phyloP scores from a whole-genome alignment of 2,113 vertebrate species.

The Gracilinanus agilis region DNA sequence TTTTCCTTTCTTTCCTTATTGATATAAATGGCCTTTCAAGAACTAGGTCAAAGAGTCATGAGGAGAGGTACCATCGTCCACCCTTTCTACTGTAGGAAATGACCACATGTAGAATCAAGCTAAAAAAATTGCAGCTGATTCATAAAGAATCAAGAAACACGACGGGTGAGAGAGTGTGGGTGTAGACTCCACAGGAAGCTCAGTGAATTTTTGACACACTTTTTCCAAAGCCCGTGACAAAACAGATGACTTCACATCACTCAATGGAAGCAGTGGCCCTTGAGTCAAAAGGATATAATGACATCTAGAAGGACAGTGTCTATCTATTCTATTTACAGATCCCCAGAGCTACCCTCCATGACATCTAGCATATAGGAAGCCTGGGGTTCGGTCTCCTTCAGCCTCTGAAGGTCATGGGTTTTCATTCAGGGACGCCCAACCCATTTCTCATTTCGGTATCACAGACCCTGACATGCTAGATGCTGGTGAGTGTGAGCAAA shows the following conservation, averaged over 20 bases:
- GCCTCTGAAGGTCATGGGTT: neutral
- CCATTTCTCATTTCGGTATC: neutral
- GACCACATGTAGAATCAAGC: neutral
- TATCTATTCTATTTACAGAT: neutral
- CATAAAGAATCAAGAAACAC: slow-evolving; percentile 6
- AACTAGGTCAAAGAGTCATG: neutral
- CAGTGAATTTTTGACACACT: slow-evolving; percentile 50
- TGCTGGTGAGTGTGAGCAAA: neutral
- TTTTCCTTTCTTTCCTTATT: neutral
- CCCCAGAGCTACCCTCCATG: neutral
- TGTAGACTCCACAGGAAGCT: slow-evolving; percentile 26
- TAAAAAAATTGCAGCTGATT: slow-evolving; percentile 46
- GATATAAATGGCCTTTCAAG: neutral
- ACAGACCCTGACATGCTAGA: neutral
- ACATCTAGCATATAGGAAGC: neutral
- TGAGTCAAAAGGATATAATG: slow-evolving; percentile 19
- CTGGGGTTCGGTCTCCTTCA: neutral
- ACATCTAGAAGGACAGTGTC: slow-evolving; percentile 20
- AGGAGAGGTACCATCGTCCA: neutral
- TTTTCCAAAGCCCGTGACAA: slow-evolving; percentile 44
- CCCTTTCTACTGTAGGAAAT: neutral
- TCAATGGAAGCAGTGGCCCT: slow-evolving; percentile 27
- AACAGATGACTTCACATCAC: slow-evolving; percentile 18
- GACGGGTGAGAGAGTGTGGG: slow-evolving; percentile 11
- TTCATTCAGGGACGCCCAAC: neutral